Base-by-base conservation (phyloP, 1,140 invertebrate genomes). In the Agraylea sexmaculata region DNA sequence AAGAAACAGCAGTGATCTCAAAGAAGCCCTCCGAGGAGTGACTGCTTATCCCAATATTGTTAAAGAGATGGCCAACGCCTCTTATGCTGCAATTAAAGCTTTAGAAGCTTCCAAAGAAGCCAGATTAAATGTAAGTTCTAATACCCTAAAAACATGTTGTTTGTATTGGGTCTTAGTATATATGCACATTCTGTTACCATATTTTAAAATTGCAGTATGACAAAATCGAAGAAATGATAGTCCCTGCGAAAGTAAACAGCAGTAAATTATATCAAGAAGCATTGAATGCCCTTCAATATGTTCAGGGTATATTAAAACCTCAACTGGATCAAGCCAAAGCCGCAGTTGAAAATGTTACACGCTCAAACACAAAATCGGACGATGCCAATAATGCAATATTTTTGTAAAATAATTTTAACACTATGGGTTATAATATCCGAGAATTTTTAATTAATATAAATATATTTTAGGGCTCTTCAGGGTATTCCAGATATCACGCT, bases 31-130 rank as follows among this genome's bases (percentile, higher is more conserved):
- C 10, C 71, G 68, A 44, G 91, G 89, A 1, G 89, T 88, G 0
- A 87, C 80, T 7, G 86, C 87, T 3, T 95, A 94, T 54, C 73
- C 75, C 0, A 76, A 83, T 42, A 96, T 96, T 37, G 78, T 80
- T 1, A 69, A 76, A 29, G 81, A 85, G 23, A 83, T 95, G 4
- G 60, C 76, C 12, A 68, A 74, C 23, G 83, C 83, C 0, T 54
- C 66, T 28, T 52, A 70, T 27, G 73, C 75, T 0, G 72, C 77
- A 0, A 51, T 70, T 20, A 62, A 73, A 10, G 84, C 85, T 0
- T 55, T 68, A 6, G 60, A 64, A 11, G 76, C 77, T n/a, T 73
- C 79, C 1, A 58, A 70, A 6, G 75, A 77, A 48, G 76, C 82
- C 1, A 71, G 73, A 0, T 49, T 59, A 8, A 66, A 76, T 53